Conservation (phyloP, 1,140 invertebrate species). For the Bombus vancouverensis region DNA sequence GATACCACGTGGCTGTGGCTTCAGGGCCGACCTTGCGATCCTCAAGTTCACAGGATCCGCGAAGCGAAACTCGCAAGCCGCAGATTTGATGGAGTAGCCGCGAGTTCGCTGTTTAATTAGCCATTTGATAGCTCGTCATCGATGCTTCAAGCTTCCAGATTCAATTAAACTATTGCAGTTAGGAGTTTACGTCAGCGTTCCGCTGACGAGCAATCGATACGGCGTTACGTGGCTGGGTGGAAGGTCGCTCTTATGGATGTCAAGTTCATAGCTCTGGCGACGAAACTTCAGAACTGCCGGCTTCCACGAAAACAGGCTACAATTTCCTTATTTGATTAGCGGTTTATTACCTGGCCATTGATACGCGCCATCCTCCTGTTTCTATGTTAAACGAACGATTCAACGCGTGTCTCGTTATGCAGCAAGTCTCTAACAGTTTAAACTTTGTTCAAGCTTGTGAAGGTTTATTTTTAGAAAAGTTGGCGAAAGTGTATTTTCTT, state of each 20-base stretch:
- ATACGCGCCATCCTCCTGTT: too few relatives aligned
- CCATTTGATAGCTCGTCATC: background rate
- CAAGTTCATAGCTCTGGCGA: background rate
- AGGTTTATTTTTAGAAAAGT: too few relatives aligned
- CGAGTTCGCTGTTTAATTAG: background rate
- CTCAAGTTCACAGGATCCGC: slow-evolving; percentile 42
- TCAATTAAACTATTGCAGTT: background rate
- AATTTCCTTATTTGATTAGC: background rate
- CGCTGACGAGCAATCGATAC: background rate
- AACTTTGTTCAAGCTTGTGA: too few relatives aligned
- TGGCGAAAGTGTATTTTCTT: too few relatives aligned
- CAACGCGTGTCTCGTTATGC: too few relatives aligned
- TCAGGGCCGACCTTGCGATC: background rate
- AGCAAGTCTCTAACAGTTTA: too few relatives aligned
- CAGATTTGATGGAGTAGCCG: background rate
- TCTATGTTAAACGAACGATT: too few relatives aligned
- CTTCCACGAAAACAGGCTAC: background rate
- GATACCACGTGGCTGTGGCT: background rate
- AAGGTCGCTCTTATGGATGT: background rate
- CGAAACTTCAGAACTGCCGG: background rate
- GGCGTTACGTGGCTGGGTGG: background rate
- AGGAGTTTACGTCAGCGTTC: background rate
- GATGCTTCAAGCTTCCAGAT: background rate
- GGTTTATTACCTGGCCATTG: background rate
- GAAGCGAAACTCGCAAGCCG: background rate